Evolutionary conservation across 2,888 invertebrate genomes (phyloP).

Genomic region (Calameuta filiformis): DNA sequence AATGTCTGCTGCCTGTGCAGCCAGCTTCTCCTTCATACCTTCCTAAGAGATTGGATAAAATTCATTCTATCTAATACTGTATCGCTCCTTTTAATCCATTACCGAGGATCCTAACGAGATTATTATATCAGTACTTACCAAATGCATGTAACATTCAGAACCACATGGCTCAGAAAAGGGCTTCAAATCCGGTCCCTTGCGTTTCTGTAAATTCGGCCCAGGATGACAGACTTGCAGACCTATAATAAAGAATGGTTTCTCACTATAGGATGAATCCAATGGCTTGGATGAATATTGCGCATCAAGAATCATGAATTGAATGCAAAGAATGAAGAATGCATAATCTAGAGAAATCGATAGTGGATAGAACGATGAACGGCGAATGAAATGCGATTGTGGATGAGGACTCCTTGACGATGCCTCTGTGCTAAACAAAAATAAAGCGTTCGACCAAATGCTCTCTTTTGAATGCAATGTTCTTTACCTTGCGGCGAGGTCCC

Average conservation of each 20-base stretch:
- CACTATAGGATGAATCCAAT: not conserved
- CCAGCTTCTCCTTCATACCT: constrained; percentile 85
- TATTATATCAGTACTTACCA: constrained; percentile 70
- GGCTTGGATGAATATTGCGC: not conserved
- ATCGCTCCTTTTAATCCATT: not conserved
- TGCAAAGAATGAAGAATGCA: constrained; percentile 15
- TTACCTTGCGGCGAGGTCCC: constrained; percentile 62
- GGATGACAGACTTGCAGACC: constrained; percentile 91
- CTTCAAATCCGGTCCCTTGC: constrained; percentile 90
- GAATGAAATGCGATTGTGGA: constrained; percentile 49
- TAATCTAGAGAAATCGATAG: constrained; percentile 9
- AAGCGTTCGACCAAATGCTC: constrained; percentile 36
- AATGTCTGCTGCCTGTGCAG: constrained; percentile 71
- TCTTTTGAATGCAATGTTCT: constrained; percentile 43
- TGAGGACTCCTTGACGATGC: constrained; percentile 50
- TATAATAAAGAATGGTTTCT: constrained; percentile 54
- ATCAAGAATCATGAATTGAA: not conserved
- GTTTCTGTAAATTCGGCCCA: constrained; percentile 87
- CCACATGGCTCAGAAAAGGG: constrained; percentile 89
- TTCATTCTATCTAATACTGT: not conserved
- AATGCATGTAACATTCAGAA: constrained; percentile 85
- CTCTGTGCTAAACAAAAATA: constrained; percentile 51
- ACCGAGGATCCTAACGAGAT: not conserved
- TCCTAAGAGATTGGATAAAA: constrained; percentile 70
- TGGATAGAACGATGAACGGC: constrained; percentile 43